Evolutionary conservation across 2,113 vertebrate species (phyloP).

Genomic region (Thamnophis sirtalis): DNA sequence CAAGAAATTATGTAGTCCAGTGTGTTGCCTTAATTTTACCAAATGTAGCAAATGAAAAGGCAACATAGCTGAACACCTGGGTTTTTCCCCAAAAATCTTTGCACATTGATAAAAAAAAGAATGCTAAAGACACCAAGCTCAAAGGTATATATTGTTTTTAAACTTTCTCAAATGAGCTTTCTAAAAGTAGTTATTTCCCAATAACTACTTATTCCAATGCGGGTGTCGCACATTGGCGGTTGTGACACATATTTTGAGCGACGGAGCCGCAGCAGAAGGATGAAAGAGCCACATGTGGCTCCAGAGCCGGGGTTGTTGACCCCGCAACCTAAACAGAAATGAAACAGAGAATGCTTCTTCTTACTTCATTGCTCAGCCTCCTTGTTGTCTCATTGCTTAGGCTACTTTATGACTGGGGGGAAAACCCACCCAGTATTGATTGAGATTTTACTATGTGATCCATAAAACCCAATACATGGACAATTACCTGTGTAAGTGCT

Average conservation of each 20-base stretch:
- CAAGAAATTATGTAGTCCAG: neutral
- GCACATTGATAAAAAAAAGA: neutral
- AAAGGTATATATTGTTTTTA: neutral
- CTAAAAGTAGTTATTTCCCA: too few species aligned
- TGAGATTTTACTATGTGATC: neutral
- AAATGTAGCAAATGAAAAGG: neutral
- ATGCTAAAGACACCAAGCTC: neutral
- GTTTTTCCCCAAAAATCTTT: neutral
- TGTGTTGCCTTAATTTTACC: neutral
- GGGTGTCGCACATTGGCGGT: too few species aligned
- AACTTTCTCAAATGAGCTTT: neutral
- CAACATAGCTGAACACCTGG: neutral
- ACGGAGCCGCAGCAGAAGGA: too few species aligned
- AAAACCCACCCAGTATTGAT: neutral
- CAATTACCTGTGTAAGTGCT: neutral
- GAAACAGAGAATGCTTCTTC: neutral
- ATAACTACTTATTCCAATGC: too few species aligned
- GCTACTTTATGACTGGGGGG: neutral
- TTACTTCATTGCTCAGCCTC: neutral
- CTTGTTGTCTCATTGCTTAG: too few species aligned
- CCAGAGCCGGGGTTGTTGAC: too few species aligned
- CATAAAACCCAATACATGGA: neutral
- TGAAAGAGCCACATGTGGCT: too few species aligned
- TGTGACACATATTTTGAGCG: neutral
- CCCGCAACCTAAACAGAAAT: neutral